phyloP scores from a whole-genome alignment of 2,797 vertebrate species.

The Ctenochaetus hawaiiensis region DNA sequence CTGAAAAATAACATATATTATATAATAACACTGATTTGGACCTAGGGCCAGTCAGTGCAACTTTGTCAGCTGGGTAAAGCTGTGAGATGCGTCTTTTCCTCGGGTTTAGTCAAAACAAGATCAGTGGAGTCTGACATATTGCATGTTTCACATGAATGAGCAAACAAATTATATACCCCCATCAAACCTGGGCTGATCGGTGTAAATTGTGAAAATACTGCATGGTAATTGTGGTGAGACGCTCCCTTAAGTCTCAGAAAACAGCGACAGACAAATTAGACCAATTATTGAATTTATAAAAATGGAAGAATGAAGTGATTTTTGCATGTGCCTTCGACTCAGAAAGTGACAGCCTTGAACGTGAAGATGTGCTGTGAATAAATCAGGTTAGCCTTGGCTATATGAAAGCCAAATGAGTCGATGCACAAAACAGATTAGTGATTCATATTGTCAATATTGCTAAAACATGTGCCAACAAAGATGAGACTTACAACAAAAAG shows the following conservation, averaged over 20 bases:
- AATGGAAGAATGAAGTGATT: not conserved
- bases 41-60: conserved; percentile 24
- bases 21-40: conserved; percentile 22
- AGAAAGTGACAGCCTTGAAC: not conserved
- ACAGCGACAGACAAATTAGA: not conserved
- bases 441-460: too few relatives aligned
- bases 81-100: conserved; percentile 26
- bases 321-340: not conserved
- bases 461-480: not conserved
- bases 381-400: not conserved
- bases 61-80: conserved; percentile 20
- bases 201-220: conserved; percentile 21
- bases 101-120: conserved; percentile 30
- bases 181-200: conserved; percentile 42
- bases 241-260: conserved; percentile 17
- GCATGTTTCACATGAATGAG: conserved; percentile 50
- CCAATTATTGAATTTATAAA: not conserved
- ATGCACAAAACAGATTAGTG: not conserved
- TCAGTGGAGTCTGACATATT: conserved; percentile 53
- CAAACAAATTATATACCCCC: conserved; percentile 56
- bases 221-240: conserved; percentile 11
- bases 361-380: not conserved
- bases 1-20: not conserved
- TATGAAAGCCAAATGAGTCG: not conserved
- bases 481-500: not conserved